Percentiles rank a stretch among this genome's conserved stretches.
phyloP scores from a whole-genome alignment of 2,888 invertebrate genomes.

The Brenthis ino region DNA sequence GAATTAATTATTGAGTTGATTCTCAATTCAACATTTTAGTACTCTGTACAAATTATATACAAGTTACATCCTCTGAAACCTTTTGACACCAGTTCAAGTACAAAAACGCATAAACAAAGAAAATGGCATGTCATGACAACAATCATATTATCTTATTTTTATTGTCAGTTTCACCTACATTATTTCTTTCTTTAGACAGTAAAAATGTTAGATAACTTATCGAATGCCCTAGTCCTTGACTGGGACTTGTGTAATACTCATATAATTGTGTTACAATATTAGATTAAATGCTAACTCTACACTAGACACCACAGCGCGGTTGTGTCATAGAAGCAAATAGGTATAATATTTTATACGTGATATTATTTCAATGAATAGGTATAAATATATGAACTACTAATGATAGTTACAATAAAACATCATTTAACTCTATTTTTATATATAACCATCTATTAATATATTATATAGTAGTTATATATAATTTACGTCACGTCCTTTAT shows the following conservation, averaged over 20 bases:
- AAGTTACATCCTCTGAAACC: too few relatives aligned
- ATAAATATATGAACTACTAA: not conserved
- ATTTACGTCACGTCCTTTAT: constrained; percentile 17
- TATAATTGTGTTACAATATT: constrained; percentile 39
- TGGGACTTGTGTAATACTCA: constrained; percentile 30
- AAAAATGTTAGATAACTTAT: constrained; percentile 35
- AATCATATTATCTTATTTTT: not conserved
- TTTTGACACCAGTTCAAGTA: not conserved
- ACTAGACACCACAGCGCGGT: constrained; percentile 4
- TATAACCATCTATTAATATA: not conserved
- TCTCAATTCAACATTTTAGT: too few relatives aligned
- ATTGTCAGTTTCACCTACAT: not conserved
- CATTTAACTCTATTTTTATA: not conserved
- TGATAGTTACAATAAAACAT: not conserved
- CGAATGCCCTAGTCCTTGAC: constrained; percentile 33
- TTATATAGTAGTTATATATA: not conserved
- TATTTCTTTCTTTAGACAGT: constrained; percentile 1
- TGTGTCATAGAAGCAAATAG: not conserved
- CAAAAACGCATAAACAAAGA: not conserved
- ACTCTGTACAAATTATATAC: too few relatives aligned
- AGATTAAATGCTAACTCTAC: constrained; percentile 29
- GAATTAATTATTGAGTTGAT: too few relatives aligned
- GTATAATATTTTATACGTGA: not conserved
- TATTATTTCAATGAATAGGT: not conserved
- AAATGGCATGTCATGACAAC: too few relatives aligned